Percentiles rank a stretch among this genome's conserved stretches.
Conservation (phyloP, 2,113 vertebrate species). For the Clinocottus analis region DNA sequence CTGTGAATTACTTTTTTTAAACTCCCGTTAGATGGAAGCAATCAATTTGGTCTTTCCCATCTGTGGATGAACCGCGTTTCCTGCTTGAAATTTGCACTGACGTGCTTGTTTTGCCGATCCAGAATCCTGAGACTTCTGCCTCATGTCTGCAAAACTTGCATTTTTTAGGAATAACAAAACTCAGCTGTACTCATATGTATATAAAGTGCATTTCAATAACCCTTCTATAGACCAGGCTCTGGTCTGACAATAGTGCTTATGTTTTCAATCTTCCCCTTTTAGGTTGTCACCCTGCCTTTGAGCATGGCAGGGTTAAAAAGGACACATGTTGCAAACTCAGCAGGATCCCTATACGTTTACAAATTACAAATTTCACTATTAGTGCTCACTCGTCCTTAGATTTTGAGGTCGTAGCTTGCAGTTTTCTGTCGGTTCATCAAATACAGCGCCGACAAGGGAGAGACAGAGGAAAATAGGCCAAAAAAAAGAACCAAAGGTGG, state of each 20-base stretch:
- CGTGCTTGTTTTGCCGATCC: conserved; percentile 37
- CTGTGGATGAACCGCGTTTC: conserved; percentile 20
- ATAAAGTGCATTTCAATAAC: conserved; percentile 3
- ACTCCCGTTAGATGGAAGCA: conserved; percentile 30
- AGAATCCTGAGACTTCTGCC: background rate
- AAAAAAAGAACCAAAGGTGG: background rate
- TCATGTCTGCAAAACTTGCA: background rate
- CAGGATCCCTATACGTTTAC: conserved; percentile 39
- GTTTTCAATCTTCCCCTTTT: background rate
- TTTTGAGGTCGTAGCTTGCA: conserved; percentile 46
- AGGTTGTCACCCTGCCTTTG: background rate
- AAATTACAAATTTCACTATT: conserved; percentile 45
- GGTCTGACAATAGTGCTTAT: conserved; percentile 12
- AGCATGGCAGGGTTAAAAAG: conserved; percentile 47
- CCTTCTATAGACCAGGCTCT: background rate
- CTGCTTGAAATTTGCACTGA: conserved; percentile 21
- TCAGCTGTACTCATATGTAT: conserved; percentile 16
- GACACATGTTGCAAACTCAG: conserved; percentile 57
- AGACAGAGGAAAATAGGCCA: conserved; percentile 3
- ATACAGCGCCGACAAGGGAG: conserved; percentile 44
- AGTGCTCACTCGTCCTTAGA: conserved; percentile 49
- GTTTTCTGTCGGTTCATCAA: conserved; percentile 62
- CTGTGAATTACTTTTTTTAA: conserved; percentile 18
- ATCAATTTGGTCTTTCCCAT: conserved; percentile 23
- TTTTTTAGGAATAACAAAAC: background rate